Conservation (phyloP, 2,113 vertebrate genomes). For the Herpetotheres cachinnans region DNA sequence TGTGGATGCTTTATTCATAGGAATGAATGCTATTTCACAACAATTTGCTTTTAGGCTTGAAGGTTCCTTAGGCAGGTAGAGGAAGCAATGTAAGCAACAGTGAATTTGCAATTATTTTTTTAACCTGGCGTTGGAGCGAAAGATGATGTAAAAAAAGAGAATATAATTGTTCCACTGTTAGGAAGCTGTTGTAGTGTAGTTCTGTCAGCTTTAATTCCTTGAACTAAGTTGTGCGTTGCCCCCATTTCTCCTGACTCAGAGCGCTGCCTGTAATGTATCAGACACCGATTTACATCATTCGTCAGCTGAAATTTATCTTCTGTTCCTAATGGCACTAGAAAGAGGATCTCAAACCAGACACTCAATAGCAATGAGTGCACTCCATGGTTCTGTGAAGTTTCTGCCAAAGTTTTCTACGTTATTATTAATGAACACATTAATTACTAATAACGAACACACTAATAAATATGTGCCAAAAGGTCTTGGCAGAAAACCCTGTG, state of each 20-base stretch:
- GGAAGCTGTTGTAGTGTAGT: not conserved
- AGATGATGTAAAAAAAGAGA: not conserved
- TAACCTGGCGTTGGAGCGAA: not conserved
- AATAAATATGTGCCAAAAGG: not conserved
- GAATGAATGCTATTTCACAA: not conserved
- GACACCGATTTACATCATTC: not conserved
- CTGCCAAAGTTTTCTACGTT: constrained; percentile 28
- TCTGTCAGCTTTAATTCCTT: not conserved
- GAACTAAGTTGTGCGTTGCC: not conserved
- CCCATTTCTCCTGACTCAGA: not conserved
- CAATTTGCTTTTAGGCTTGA: not conserved
- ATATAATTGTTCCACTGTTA: not conserved
- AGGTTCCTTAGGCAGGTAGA: not conserved
- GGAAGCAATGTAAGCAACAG: not conserved
- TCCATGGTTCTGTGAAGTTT: not conserved
- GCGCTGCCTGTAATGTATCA: not conserved
- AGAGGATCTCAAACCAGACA: not conserved
- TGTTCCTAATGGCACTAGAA: not conserved
- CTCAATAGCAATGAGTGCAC: not conserved
- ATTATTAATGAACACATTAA: constrained; percentile 16
- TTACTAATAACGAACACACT: constrained; percentile 19
- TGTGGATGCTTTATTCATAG: not conserved
- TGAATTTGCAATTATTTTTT: not conserved
- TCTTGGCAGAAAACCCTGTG: not conserved
- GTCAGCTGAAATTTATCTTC: not conserved